Conservation (phyloP, 2,113 vertebrate species). For the Dermatemys mawii region DNA sequence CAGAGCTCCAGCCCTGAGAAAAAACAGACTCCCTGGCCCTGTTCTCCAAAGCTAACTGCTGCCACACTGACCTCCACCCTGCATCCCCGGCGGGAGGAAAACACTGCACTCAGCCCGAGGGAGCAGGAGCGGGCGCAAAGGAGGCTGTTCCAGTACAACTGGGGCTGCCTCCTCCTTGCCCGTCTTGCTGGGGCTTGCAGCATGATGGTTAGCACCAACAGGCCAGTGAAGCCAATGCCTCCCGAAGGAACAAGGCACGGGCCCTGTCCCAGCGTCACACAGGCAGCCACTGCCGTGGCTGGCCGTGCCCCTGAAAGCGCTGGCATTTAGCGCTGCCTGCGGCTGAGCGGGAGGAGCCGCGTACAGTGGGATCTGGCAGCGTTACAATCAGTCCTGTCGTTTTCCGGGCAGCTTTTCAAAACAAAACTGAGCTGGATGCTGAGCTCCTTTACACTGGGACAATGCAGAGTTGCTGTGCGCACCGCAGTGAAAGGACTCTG, state of each 20-base stretch:
- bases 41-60: slow-evolving; percentile 65
- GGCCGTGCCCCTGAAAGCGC: background rate
- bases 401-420: background rate
- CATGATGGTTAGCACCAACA: background rate
- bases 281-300: background rate
- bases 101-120: background rate
- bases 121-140: background rate
- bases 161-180: background rate
- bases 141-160: background rate
- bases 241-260: background rate
- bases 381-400: background rate
- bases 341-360: background rate
- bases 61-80: slow-evolving; percentile 76
- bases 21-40: slow-evolving; percentile 76
- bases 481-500: background rate
- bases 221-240: background rate
- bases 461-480: background rate
- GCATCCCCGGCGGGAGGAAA: slow-evolving; percentile 28
- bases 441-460: background rate
- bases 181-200: background rate
- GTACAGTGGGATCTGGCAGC: background rate
- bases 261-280: too few species aligned
- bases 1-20: slow-evolving; percentile 73
- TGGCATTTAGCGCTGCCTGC: background rate
- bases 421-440: background rate